A percentile compares a stretch with the other conserved stretches of the same genome.
Conservation (phyloP, 2,888 invertebrate genomes). For the Meghimatium bilineatum region DNA sequence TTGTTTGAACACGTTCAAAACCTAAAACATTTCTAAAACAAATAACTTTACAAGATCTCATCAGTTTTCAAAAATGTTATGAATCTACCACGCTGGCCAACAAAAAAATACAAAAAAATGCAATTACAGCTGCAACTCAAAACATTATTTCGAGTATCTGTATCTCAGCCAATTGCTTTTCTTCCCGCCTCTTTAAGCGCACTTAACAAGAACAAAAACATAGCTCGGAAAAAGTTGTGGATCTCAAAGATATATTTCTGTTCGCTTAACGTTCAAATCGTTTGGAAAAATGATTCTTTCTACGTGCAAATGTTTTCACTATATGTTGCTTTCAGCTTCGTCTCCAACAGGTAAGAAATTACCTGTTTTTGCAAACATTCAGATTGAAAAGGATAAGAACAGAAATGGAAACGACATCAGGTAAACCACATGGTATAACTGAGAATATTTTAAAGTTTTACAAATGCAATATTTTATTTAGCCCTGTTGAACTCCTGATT, state of each 20-base stretch:
- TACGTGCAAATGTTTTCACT: constrained; percentile 12
- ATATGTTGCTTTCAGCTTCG: background rate
- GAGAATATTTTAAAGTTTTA: background rate
- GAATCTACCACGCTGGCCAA: background rate
- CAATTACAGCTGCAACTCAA: constrained; percentile 18
- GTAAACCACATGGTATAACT: background rate
- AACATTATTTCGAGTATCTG: constrained; percentile 27
- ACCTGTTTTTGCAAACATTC: constrained; percentile 13
- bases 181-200: background rate
- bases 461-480: background rate
- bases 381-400: background rate
- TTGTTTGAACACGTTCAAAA: background rate
- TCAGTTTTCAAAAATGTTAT: background rate
- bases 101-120: constrained; percentile 23
- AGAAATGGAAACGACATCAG: background rate
- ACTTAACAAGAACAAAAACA: background rate
- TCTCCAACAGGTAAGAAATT: constrained; percentile 8
- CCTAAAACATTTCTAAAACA: constrained; percentile 6
- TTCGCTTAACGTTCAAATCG: constrained; percentile 16
- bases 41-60: background rate
- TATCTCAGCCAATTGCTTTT: background rate
- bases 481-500: background rate
- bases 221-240: background rate
- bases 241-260: constrained; percentile 11
- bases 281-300: constrained; percentile 32